phyloP scores from a whole-genome alignment of 2,888 invertebrate genomes.

The Heliconius hortense region DNA sequence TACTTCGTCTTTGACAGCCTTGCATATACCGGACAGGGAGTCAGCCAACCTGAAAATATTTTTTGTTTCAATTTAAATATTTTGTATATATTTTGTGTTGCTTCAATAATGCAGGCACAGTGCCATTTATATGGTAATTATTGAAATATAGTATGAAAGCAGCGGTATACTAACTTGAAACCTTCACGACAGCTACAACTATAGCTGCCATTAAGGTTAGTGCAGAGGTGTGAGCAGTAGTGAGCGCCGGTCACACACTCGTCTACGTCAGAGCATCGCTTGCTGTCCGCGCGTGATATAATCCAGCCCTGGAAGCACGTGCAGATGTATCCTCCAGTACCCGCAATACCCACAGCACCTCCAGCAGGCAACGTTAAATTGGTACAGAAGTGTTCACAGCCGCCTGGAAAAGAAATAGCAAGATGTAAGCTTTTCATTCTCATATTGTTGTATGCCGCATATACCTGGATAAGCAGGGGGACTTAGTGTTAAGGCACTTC shows the following conservation, averaged over 20 bases:
- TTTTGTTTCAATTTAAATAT: background rate
- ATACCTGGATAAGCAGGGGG: too few species aligned
- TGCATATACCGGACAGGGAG: conserved; percentile 91
- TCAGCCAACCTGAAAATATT: conserved; percentile 82
- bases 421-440: background rate
- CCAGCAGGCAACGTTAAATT: conserved; percentile 83
- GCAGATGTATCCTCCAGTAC: conserved; percentile 89
- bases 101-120: background rate
- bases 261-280: conserved; percentile 93
- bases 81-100: background rate
- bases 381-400: conserved; percentile 95
- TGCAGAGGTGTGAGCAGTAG: conserved; percentile 96
- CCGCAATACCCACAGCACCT: conserved; percentile 38
- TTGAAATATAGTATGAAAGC: background rate
- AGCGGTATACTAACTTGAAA: conserved; percentile 77
- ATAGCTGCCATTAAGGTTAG: conserved; percentile 95
- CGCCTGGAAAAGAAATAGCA: conserved; percentile 82
- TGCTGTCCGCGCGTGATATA: conserved; percentile 89
- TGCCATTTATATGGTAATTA: background rate
- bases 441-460: too few species aligned
- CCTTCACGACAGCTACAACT: conserved; percentile 93
- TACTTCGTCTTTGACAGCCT: conserved; percentile 85
- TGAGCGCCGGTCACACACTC: conserved; percentile 92
- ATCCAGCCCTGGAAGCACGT: conserved; percentile 94
- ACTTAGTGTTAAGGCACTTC: too few species aligned